A percentile compares a stretch with the other conserved stretches of the same genome.
Conservation (phyloP, 2,888 invertebrate genomes). For the Camponotus fellah region DNA sequence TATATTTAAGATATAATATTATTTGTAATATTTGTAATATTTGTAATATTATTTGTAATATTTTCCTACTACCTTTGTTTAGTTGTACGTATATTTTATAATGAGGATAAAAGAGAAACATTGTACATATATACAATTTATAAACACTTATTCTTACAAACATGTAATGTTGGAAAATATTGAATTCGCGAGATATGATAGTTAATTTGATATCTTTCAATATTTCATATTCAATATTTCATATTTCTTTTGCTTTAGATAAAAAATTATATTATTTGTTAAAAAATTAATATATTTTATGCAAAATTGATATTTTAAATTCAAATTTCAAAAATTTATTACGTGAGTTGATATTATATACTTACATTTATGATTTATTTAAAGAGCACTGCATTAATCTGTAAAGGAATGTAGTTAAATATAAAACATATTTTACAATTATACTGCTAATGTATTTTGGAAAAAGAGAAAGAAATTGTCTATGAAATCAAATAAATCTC, state of each 20-base stretch:
- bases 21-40: constrained; percentile 26
- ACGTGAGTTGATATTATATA: neutral
- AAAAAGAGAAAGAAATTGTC: neutral
- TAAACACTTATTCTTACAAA: constrained; percentile 7
- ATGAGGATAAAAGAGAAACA: neutral
- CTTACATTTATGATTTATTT: neutral
- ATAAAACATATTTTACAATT: constrained; percentile 4
- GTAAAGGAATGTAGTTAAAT: neutral
- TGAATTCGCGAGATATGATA: neutral
- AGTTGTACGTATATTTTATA: constrained; percentile 10
- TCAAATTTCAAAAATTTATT: neutral
- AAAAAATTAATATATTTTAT: neutral
- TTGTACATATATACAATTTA: neutral
- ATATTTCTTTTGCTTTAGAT: constrained; percentile 2
- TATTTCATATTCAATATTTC: no score
- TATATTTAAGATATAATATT: constrained; percentile 15
- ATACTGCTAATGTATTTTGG: neutral
- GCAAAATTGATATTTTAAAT: neutral
- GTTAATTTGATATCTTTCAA: constrained; percentile 4
- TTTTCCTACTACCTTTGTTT: neutral
- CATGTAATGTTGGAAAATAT: neutral
- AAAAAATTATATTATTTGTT: constrained; percentile 5
- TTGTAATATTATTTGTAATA: constrained; percentile 35
- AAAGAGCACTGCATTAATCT: neutral
- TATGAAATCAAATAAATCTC: neutral